These are phyloP conservation scores for Achatina immaculata DNA, from an alignment of 1,140 invertebrate species.

Conservation along the genomic window DNA sequence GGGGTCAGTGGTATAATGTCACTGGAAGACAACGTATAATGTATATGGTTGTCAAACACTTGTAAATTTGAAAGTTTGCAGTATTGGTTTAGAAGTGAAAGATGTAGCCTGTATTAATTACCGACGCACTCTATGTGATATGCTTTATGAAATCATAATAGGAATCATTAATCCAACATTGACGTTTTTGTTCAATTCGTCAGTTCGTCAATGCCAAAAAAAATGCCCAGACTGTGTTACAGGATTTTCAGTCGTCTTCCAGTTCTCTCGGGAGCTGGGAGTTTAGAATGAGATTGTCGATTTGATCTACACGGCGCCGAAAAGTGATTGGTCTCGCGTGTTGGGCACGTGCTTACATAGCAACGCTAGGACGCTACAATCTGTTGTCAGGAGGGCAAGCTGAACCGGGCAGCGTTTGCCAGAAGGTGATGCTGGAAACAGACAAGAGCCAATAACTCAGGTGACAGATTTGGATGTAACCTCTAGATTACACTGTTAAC, in stretches of 20 bases:
- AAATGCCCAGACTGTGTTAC: too few species aligned
- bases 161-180: too few species aligned
- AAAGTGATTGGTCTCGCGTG: constrained; percentile 27
- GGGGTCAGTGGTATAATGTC: too few species aligned
- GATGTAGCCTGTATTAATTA: too few species aligned
- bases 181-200: too few species aligned
- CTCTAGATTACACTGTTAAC: not conserved
- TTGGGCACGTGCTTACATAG: constrained; percentile 32
- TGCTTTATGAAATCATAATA: too few species aligned
- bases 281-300: constrained; percentile 14
- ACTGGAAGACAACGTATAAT: too few species aligned
- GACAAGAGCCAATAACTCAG: not conserved
- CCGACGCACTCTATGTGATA: too few species aligned
- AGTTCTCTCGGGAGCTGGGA: constrained; percentile 1
- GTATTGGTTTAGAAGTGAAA: too few species aligned
- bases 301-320: constrained; percentile 17
- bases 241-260: not conserved
- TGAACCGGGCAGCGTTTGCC: not conserved
- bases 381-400: constrained; percentile 5
- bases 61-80: too few species aligned
- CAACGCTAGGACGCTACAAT: constrained; percentile 35
- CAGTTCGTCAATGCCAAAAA: not conserved
- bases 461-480: not conserved
- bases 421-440: not conserved
- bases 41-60: too few species aligned